Conservation (phyloP, 2,888 invertebrate genomes). For the Synanthedon formicaeformis region DNA sequence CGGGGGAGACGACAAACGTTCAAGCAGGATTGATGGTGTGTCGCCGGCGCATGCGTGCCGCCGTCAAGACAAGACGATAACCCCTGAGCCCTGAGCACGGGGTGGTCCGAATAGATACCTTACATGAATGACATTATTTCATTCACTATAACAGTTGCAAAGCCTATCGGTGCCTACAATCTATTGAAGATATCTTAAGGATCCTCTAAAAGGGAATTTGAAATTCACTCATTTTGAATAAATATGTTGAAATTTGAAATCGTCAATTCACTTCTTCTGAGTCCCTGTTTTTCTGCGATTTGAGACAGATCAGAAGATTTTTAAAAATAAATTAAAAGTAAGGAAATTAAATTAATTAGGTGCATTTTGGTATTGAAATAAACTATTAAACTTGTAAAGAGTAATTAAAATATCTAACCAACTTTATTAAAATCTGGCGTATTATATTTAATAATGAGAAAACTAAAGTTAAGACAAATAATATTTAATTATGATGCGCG, state of each 20-base stretch:
- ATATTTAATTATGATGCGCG: conserved; percentile 10
- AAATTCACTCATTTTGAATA: no score
- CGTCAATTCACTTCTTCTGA: no score
- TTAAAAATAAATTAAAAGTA: not conserved
- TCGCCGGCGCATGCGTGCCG: conserved; percentile 22
- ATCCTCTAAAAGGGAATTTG: no score
- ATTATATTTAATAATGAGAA: conserved; percentile 16
- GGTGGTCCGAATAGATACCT: conserved; percentile 34
- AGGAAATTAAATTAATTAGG: no score
- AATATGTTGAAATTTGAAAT: no score
- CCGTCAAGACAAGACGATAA: conserved; percentile 7
- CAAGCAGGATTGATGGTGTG: conserved; percentile 42
- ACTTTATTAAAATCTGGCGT: not conserved
- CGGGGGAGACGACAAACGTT: conserved; percentile 19
- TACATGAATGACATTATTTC: conserved; percentile 26
- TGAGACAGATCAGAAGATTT: no score
- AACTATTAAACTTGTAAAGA: not conserved
- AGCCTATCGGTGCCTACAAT: no score
- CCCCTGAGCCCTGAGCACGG: conserved; percentile 12
- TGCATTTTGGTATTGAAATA: no score
- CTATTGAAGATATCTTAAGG: no score
- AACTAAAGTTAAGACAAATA: conserved; percentile 12
- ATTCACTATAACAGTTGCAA: no score
- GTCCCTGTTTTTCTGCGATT: no score
- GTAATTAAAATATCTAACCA: not conserved